A percentile compares a stretch with the other conserved stretches of the same genome.
These are phyloP conservation scores for Apoda limacodes DNA, from an alignment of 2,888 invertebrate species.

Conservation along the genomic window DNA sequence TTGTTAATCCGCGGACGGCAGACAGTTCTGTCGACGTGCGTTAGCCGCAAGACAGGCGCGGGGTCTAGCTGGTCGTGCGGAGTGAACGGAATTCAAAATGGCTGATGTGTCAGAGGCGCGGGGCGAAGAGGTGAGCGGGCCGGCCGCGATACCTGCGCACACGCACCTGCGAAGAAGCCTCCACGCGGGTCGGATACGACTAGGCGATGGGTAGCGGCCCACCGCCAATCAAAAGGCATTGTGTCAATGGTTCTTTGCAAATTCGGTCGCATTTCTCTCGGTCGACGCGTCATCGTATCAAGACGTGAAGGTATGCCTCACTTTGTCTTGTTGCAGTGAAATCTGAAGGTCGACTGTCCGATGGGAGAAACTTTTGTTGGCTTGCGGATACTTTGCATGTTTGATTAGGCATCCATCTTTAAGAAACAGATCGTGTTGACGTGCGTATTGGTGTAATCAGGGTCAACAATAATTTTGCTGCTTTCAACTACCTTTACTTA, in stretches of 20 bases:
- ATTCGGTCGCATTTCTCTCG: conserved; percentile 62
- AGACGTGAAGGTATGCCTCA: conserved; percentile 57
- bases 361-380: conserved; percentile 37
- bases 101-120: conserved; percentile 31
- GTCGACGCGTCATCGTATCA: conserved; percentile 33
- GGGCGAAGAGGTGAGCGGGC: conserved; percentile 21
- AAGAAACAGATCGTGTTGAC: no score
- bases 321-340: conserved; percentile 49
- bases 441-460: no score
- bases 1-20: conserved; percentile 25
- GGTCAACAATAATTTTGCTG: no score
- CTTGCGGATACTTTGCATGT: conserved; percentile 19
- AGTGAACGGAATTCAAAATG: conserved; percentile 68
- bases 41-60: conserved; percentile 56
- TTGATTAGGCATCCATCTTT: no score
- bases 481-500: no score
- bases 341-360: conserved; percentile 51
- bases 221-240: conserved; percentile 51
- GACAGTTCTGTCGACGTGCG: conserved; percentile 46
- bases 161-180: conserved; percentile 57
- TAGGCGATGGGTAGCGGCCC: neutral
- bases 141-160: conserved; percentile 46
- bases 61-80: conserved; percentile 34
- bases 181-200: conserved; percentile 23
- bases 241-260: conserved; percentile 61